Evolutionary conservation across 2,113 vertebrate genomes (phyloP).

Genomic region (Hyla sarda): DNA sequence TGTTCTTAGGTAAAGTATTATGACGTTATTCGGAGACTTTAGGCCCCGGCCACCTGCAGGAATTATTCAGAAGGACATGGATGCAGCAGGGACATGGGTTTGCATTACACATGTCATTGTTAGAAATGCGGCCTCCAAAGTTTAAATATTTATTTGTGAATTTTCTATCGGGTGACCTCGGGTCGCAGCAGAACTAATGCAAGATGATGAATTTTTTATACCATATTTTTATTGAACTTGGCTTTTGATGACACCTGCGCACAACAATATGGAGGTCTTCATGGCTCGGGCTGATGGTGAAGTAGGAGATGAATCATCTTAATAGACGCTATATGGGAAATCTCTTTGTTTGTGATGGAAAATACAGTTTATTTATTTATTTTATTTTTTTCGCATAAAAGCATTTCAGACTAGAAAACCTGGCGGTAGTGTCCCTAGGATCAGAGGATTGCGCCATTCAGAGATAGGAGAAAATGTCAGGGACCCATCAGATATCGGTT

Average conservation of each 20-base stretch:
- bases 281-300: not conserved
- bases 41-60: not conserved
- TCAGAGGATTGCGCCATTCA: too few relatives aligned
- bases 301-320: not conserved
- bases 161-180: not conserved
- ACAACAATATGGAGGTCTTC: not conserved
- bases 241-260: not conserved
- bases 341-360: not conserved
- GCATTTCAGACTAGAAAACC: not conserved
- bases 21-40: not conserved
- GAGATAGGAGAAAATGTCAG: too few relatives aligned
- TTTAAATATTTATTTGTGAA: not conserved
- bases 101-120: not conserved
- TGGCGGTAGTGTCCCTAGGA: too few relatives aligned
- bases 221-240: not conserved
- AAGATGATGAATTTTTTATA: conserved; percentile 18
- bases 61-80: not conserved
- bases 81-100: not conserved
- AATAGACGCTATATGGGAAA: not conserved
- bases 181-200: not conserved
- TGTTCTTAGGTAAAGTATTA: not conserved
- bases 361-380: not conserved
- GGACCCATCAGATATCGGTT: too few relatives aligned
- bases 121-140: not conserved
- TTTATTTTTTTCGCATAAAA: too few relatives aligned